Percentiles rank a stretch among this genome's conserved stretches.
These are phyloP conservation scores for Colletes latitarsis DNA, from an alignment of 1,140 invertebrate species.

Conservation along the genomic window DNA sequence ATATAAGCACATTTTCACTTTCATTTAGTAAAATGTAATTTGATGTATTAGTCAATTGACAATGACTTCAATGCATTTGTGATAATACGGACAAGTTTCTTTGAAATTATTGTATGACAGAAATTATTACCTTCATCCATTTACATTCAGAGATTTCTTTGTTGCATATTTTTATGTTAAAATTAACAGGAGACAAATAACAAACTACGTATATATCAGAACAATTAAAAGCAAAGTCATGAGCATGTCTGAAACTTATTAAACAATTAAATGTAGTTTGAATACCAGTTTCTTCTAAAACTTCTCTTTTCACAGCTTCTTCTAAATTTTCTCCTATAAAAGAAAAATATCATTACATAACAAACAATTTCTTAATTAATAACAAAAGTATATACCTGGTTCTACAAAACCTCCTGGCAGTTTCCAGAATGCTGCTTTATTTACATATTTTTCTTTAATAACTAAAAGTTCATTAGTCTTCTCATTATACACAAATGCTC, in stretches of 20 bases:
- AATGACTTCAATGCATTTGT: no score
- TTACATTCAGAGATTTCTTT: constrained; percentile 88
- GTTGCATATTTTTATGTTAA: constrained; percentile 85
- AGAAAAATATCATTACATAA: not conserved
- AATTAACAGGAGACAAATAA: constrained; percentile 85
- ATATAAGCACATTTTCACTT: no score
- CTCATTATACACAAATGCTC: constrained; percentile 91
- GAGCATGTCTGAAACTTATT: constrained; percentile 89
- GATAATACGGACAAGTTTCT: not conserved
- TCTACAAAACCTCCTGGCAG: constrained; percentile 95
- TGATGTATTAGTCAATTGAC: no score
- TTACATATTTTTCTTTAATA: constrained; percentile 85
- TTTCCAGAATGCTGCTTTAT: constrained; percentile 87
- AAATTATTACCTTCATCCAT: constrained; percentile 88
- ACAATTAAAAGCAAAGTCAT: constrained; percentile 88
- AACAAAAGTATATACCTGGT: constrained; percentile 82
- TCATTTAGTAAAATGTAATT: no score
- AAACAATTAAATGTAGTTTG: constrained; percentile 88
- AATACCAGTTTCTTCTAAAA: constrained; percentile 94
- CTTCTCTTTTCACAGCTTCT: constrained; percentile 91
- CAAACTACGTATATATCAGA: constrained; percentile 93
- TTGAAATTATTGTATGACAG: no score
- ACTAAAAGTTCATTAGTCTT: constrained; percentile 87
- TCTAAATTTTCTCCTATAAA: constrained; percentile 89
- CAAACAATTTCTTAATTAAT: not conserved